These are phyloP conservation scores for Poeciliopsis occidentalis DNA, from an alignment of 2,113 vertebrate species.

Conservation along the genomic window DNA sequence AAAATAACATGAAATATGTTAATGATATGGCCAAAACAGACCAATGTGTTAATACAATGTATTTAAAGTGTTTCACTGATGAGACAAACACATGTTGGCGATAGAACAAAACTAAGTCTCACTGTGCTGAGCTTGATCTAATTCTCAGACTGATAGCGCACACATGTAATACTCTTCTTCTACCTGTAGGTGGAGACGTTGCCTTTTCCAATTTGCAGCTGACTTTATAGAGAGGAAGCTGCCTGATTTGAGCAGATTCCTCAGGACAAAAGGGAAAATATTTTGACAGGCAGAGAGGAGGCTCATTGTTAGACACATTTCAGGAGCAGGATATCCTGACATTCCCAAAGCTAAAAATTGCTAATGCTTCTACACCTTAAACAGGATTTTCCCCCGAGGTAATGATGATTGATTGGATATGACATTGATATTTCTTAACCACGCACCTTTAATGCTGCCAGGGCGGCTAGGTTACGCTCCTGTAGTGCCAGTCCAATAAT, in stretches of 20 bases:
- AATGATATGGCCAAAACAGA: background rate
- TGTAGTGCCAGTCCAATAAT: slow-evolving; percentile 72
- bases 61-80: background rate
- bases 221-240: background rate
- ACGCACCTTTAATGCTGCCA: slow-evolving; percentile 76
- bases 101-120: background rate
- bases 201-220: slow-evolving; percentile 47
- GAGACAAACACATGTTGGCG: too few species aligned
- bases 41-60: background rate
- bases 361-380: slow-evolving; percentile 77
- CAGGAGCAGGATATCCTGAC: slow-evolving; percentile 64
- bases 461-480: slow-evolving; percentile 60
- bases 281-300: slow-evolving; percentile 75
- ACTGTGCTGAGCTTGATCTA: background rate
- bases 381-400: slow-evolving; percentile 72
- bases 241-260: slow-evolving; percentile 59
- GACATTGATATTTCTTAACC: slow-evolving; percentile 81
- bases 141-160: background rate
- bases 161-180: slow-evolving; percentile 6
- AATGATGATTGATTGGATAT: slow-evolving; percentile 80
- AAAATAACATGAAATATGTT: background rate
- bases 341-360: slow-evolving; percentile 76
- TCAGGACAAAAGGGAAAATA: slow-evolving; percentile 76
- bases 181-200: slow-evolving; percentile 79
- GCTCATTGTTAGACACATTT: slow-evolving; percentile 75